Evolutionary conservation across 2,113 vertebrate genomes (phyloP), one percentile per base, ranked within the genome.

Genomic region (Meles meles): DNA sequence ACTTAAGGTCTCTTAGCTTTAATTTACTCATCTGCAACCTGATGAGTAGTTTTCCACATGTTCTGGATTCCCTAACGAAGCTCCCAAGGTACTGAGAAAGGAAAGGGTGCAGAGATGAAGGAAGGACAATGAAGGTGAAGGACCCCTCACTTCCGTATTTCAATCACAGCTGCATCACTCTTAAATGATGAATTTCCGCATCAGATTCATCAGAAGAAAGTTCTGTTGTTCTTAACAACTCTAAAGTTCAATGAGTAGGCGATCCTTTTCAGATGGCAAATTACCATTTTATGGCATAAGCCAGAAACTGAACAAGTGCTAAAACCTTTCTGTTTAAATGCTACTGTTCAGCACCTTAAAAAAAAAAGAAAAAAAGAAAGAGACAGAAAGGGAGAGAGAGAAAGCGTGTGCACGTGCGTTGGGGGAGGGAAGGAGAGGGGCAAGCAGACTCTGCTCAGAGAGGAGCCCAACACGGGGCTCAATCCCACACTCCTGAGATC

Each of bases 191-290:
- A 39, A 69, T 34, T 77, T 96, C 82, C 90, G 18, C 29, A 31
- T 87, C 25, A 74, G 47, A 87, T 42, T 90, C 72, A 96, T 57
- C 52, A 77, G 88, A 81, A 95, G 55, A 93, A 63, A 89, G 37
- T 80, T 91, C 37, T 84, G 18, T 8, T 90, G 47, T 81, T 93
- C 93, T 81, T 39, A 95, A 61, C 4, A 34, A 93, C 57, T 90
- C 69, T 74, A 44, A 93, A 88, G 67, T 88, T 88, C 34, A 96
- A 29, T 39, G 52, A 88, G 34, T 93, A n/a, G 90, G 44, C 63
- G 27, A 82, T 82, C 34, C 71, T 87, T 84, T 90, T 87, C 34
- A 59, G 89, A 94, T n/a, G 14, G 69, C 88, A 94, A 74, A 80
- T 39, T 83, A 71, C 81, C 23, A 80, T 37, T 57, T 94, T 90